Conservation (phyloP, 2,888 invertebrate species). For the Sinodicranocentrus sp. region DNA sequence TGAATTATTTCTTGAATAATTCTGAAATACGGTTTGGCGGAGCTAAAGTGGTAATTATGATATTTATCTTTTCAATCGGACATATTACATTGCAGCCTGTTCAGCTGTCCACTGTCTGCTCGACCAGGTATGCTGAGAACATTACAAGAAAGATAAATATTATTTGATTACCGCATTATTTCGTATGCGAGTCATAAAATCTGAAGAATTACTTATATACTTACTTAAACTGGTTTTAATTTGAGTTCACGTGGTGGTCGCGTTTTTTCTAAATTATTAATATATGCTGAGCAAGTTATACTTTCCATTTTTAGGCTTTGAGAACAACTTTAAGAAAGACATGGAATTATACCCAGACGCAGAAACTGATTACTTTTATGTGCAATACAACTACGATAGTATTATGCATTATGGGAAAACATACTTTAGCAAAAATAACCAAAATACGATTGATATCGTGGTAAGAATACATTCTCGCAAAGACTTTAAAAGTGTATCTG, state of each 20-base stretch:
- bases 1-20: too few species aligned
- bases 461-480: too few species aligned
- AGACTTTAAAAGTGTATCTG: too few species aligned
- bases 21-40: too few species aligned
- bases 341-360: slow-evolving; percentile 51
- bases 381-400: slow-evolving; percentile 70
- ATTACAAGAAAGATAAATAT: too few species aligned
- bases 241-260: too few species aligned
- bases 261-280: not conserved
- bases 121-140: too few species aligned
- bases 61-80: too few species aligned
- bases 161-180: too few species aligned
- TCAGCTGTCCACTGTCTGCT: slow-evolving; percentile 57
- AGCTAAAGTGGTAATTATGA: too few species aligned
- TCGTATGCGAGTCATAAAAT: not conserved
- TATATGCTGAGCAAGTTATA: not conserved
- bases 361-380: slow-evolving; percentile 38
- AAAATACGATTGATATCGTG: slow-evolving; percentile 62
- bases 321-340: slow-evolving; percentile 68
- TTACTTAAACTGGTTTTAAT: not conserved
- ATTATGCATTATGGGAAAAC: slow-evolving; percentile 71
- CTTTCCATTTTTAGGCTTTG: slow-evolving; percentile 38
- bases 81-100: slow-evolving; percentile 63
- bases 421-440: slow-evolving; percentile 62
- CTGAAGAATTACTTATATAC: not conserved